These are phyloP conservation scores for Aurelia aurita DNA, from an alignment of 30 jellyfish, hydroid and myxozoan species.

Conservation along the genomic window DNA sequence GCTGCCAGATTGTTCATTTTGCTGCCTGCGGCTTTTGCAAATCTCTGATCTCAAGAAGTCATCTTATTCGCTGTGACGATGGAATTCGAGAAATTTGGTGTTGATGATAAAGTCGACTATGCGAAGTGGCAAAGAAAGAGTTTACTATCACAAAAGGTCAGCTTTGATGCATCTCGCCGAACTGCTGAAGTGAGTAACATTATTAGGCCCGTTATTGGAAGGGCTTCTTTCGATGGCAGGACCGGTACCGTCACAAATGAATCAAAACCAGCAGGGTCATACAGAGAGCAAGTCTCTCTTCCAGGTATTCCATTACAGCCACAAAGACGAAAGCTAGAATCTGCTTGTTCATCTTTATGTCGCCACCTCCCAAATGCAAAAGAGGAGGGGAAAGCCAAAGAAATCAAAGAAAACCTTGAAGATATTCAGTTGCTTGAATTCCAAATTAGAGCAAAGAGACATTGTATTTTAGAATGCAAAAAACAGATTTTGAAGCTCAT, in stretches of 20 bases:
- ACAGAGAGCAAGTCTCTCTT: no score
- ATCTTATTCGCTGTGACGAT: no score
- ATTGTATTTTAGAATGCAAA: conserved; percentile 42
- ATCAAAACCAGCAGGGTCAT: no score
- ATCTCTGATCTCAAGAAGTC: no score
- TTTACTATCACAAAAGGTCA: not conserved
- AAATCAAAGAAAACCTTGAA: conserved; percentile 8
- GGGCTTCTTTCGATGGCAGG: no score
- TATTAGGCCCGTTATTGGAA: no score
- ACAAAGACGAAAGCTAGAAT: conserved; percentile 1
- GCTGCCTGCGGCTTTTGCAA: not conserved
- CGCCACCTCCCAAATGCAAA: conserved; percentile 39
- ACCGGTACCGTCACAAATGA: no score
- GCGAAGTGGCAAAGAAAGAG: conserved; percentile 65
- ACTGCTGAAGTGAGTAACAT: no score
- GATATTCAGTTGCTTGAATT: conserved; percentile 16
- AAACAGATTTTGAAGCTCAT: conserved; percentile 49
- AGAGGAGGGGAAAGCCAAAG: conserved; percentile 6
- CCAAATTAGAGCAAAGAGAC: conserved; percentile 55
- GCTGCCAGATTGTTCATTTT: conserved; percentile 58
- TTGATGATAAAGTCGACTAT: conserved; percentile 29
- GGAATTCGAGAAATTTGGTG: not conserved
- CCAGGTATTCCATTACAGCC: no score
- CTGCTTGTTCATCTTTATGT: conserved; percentile 65
- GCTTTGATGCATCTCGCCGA: not conserved